These are phyloP conservation scores for Cryptotermes secundus DNA, from an alignment of 1,140 invertebrate genomes.

Conservation along the genomic window DNA sequence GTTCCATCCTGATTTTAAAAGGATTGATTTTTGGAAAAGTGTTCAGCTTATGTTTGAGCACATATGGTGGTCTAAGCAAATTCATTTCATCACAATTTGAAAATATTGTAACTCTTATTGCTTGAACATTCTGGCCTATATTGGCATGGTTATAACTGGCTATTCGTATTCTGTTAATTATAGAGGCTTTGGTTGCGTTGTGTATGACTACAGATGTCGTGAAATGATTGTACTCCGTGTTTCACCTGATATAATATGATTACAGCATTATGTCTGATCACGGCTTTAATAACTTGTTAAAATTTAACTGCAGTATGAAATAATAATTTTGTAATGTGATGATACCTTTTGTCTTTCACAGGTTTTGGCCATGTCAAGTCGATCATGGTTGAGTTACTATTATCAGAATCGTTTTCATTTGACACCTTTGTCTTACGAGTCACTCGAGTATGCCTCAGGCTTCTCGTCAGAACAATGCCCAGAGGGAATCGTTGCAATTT, in stretches of 20 bases:
- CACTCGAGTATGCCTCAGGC: slow-evolving; percentile 95
- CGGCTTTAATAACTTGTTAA: not conserved
- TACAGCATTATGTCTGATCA: not conserved
- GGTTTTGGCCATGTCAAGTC: slow-evolving; percentile 94
- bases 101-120: too few relatives aligned
- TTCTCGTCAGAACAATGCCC: slow-evolving; percentile 99
- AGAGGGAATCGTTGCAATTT: slow-evolving; percentile 99
- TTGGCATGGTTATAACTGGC: too few relatives aligned
- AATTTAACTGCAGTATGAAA: not conserved
- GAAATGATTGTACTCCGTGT: slow-evolving; percentile 1
- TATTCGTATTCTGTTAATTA: too few relatives aligned
- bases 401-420: slow-evolving; percentile 97
- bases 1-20: too few relatives aligned
- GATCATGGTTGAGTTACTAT: slow-evolving; percentile 98
- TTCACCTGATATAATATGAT: not conserved
- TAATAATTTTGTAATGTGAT: too few relatives aligned
- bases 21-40: too few relatives aligned
- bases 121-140: too few relatives aligned
- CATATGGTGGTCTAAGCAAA: too few relatives aligned
- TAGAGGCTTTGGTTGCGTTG: too few relatives aligned
- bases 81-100: too few relatives aligned
- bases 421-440: slow-evolving; percentile 94
- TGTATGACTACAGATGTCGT: not conserved
- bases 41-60: too few relatives aligned
- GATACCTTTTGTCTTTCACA: slow-evolving; percentile 45